Percentiles rank a stretch among this genome's conserved stretches.
Conservation (phyloP, 2,113 vertebrate species). For the Condylura cristata region DNA sequence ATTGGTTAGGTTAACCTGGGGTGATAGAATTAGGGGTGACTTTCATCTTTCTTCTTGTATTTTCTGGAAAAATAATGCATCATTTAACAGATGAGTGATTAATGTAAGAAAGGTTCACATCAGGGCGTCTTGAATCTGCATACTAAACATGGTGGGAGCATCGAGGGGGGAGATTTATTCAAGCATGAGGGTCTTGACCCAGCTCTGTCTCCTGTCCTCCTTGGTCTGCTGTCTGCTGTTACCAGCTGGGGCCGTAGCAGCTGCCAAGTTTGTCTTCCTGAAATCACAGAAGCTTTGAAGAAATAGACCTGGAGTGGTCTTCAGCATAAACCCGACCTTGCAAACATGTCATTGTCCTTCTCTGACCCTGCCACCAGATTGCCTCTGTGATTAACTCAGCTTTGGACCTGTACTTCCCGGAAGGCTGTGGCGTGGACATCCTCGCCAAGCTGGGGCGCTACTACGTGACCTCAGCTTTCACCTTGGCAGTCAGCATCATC, state of each 20-base stretch:
- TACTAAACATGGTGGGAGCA: neutral
- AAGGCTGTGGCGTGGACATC: slow-evolving; percentile 85
- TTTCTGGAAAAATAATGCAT: neutral
- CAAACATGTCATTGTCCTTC: neutral
- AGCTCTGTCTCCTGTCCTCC: neutral
- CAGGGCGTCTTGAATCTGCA: slow-evolving; percentile 11
- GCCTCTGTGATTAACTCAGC: slow-evolving; percentile 84
- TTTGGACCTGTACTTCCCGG: slow-evolving; percentile 88
- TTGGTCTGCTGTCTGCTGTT: neutral
- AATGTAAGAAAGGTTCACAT: neutral
- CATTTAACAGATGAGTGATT: slow-evolving; percentile 32
- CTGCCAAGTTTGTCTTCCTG: slow-evolving; percentile 18
- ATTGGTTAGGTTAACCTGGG: neutral
- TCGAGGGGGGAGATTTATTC: neutral
- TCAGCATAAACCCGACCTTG: neutral
- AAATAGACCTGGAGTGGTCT: slow-evolving; percentile 28
- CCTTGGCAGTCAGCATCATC: slow-evolving; percentile 84
- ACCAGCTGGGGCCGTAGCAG: slow-evolving; percentile 9
- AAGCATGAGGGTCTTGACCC: neutral
- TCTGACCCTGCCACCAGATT: slow-evolving; percentile 68
- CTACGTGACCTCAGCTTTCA: slow-evolving; percentile 87
- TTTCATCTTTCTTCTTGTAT: neutral
- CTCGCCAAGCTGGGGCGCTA: slow-evolving; percentile 85
- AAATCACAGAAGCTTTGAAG: slow-evolving; percentile 48
- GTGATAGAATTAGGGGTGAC: neutral